Evolutionary conservation across 2,888 invertebrate species (phyloP), one percentile per base, ranked within the genome.

Genomic region (Cartodere bifasciata): DNA sequence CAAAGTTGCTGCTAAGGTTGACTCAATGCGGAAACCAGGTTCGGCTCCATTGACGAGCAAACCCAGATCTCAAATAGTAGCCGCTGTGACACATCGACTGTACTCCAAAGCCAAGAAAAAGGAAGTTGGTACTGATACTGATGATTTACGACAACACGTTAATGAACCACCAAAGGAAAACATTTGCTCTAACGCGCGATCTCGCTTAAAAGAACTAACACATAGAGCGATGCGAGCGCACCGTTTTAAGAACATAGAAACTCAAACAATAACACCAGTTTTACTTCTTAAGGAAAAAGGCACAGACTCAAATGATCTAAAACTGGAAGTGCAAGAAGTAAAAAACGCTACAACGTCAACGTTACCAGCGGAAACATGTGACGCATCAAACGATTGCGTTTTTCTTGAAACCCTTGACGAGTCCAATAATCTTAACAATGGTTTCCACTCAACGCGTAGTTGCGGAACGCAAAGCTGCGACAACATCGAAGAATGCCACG

Each of bases 71-170:
- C 73, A 76, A 55, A 76, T 78, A 29, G 75, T 79, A 2, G 75
- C 77, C 3, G 75, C 76, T 0, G 79, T 79, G 2, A 79, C 79
- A 2, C 70, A 72, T 43, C 61, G 78, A 43, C 56, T 79, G 9
- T 79, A 77, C 48, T 65, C 70, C 1, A 73, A 71, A 64, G 54
- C 65, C 51, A 59, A 71, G 59, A 61, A 68, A 62, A 58, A 67
- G 60, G 60, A 59, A 50, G 46, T 42, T 3, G 41, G 47, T 1
- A 58, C 58, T 2, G 56, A 56, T 32, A 59, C 58, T 3, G 47
- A 49, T 10, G 53, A 54, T 15, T 23, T 48, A 4, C 31, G 34
- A 1, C 33, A 40, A 35, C 29, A 36, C 1, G 24, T 16, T 4
- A 37, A 37, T 12, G 41, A 44, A 12, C 25, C 37, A 1, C 48